phyloP scores from a whole-genome alignment of 2,888 invertebrate genomes.

The Ryuthela nishihirai region DNA sequence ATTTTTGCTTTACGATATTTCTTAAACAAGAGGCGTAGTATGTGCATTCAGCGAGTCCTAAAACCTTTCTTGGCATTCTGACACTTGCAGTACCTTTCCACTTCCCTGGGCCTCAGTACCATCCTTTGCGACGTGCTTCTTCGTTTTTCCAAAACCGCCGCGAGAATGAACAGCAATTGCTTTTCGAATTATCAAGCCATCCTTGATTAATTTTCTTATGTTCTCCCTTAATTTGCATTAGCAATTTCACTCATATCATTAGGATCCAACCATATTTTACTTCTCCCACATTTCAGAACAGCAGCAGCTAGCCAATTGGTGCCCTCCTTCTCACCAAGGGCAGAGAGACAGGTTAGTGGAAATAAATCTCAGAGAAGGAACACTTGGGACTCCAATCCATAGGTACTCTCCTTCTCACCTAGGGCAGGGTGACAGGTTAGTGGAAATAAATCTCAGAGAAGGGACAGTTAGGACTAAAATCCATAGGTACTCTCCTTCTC shows the following conservation, averaged over 20 bases:
- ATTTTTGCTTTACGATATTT: constrained; percentile 94
- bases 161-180: constrained; percentile 98
- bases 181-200: constrained; percentile 99
- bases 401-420: too few species aligned
- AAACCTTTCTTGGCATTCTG: constrained; percentile 94
- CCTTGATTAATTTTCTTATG: constrained; percentile 97
- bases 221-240: constrained; percentile 99
- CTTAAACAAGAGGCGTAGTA: constrained; percentile 88
- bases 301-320: constrained; percentile 99
- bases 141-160: constrained; percentile 97
- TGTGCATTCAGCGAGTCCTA: constrained; percentile 93
- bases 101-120: constrained; percentile 98
- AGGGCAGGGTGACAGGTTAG: too few species aligned
- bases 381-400: too few species aligned
- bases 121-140: constrained; percentile 95
- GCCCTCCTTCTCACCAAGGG: too few species aligned
- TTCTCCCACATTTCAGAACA: constrained; percentile 98
- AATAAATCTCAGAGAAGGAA: too few species aligned
- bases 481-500: too few species aligned
- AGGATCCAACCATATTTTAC: constrained; percentile 99
- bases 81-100: constrained; percentile 99
- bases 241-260: constrained; percentile 99
- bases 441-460: too few species aligned
- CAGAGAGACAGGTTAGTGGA: too few species aligned
- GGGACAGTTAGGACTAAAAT: too few species aligned